Evolutionary conservation across 2,888 invertebrate genomes (phyloP), one percentile per base, ranked within the genome.

Genomic region (Agrilus mali): DNA sequence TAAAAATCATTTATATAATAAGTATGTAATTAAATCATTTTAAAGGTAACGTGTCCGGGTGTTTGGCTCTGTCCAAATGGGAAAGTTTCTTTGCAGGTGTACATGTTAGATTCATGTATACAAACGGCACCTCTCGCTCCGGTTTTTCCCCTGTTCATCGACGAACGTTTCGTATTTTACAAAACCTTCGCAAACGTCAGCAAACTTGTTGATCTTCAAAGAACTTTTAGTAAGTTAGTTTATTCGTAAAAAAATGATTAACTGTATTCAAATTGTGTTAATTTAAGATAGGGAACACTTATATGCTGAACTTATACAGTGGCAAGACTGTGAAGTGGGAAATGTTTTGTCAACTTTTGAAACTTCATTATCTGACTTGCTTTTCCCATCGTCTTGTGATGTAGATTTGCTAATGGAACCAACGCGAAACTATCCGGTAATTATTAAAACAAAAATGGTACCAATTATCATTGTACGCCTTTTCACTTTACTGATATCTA

Each of bases 31-130:
- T 39, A 5, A n/a, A 40, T 44, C 40, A 4, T 15, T 40, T 49
- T 49, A 7, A 53, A 83, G 82, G 75, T 87, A 22, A 79, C 83
- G 44, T 87, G 87, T 62, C 87, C 87, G n/a, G 88, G 88, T 31
- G 86, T 87, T 12, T 87, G 86, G 83, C 67, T 88, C 27, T 85
- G 85, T 57, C 80, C 83, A 48, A 80, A 80, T 63, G 86, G 87
- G n/a, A 76, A 79, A 56, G 74, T 84, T 7, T 80, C 82, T 7
- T 67, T 87, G 20, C 77, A 78, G 48, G 70, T 87, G 33, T 76
- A 73, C 51, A 72, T 82, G 41, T 69, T 88, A 37, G 82, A 80
- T 35, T 78, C 79, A 31, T 77, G 75, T 53, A 75, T 78, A 49
- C 78, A 81, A 60, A 86, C 86, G 7, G 73, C 73, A 48, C 66